These are phyloP conservation scores for Craseonycteris thonglongyai DNA, from an alignment of 2,113 vertebrate genomes.

Conservation along the genomic window DNA sequence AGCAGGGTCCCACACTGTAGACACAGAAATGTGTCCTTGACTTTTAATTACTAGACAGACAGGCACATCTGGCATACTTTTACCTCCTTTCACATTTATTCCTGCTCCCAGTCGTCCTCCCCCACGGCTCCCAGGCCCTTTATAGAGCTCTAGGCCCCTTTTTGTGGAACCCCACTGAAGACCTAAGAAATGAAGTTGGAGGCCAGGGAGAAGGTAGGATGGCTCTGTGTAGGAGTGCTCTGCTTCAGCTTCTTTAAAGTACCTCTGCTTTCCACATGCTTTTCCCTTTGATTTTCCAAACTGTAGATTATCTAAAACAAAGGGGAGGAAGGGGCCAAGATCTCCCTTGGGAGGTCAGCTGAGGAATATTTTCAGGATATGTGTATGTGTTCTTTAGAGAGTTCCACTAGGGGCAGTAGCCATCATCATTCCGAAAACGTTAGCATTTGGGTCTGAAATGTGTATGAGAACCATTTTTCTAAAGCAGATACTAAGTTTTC, in stretches of 20 bases:
- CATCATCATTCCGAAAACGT: not conserved
- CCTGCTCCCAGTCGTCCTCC: not conserved
- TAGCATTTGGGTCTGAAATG: not conserved
- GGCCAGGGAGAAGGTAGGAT: not conserved
- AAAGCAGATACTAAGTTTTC: not conserved
- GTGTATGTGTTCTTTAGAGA: not conserved
- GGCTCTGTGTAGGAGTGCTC: not conserved
- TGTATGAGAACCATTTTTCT: not conserved
- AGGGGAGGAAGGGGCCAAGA: no score
- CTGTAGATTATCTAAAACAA: not conserved
- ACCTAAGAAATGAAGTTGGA: not conserved
- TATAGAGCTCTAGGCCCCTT: not conserved
- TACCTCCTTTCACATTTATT: not conserved
- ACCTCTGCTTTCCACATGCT: not conserved
- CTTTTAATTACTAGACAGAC: not conserved
- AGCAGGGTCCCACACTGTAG: not conserved
- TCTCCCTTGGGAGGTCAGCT: not conserved
- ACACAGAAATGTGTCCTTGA: not conserved
- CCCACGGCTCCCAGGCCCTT: not conserved
- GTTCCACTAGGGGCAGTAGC: not conserved
- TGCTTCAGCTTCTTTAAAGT: not conserved
- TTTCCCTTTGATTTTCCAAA: not conserved
- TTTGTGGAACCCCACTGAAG: not conserved
- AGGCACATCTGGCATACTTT: not conserved
- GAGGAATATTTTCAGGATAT: not conserved